Conservation (phyloP, 2,888 invertebrate genomes). For the Panzeria rudis region DNA sequence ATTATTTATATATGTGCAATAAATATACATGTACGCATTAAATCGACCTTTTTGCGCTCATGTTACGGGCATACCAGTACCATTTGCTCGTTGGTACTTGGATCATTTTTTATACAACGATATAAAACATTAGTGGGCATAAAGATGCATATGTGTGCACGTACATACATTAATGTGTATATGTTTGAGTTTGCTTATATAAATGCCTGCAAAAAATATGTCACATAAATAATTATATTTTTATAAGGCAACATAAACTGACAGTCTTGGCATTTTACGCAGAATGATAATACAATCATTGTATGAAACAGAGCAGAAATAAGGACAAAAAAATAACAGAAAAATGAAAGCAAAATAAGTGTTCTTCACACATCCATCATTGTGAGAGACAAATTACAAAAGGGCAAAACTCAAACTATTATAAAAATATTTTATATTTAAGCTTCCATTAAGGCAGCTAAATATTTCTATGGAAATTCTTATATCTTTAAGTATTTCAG, state of each 20-base stretch:
- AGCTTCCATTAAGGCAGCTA: too few relatives aligned
- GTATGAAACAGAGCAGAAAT: constrained; percentile 12
- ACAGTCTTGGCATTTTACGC: constrained; percentile 57
- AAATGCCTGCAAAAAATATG: constrained; percentile 32
- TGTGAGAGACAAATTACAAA: not conserved
- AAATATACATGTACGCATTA: not conserved
- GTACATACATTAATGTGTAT: too few relatives aligned
- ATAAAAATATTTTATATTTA: not conserved
- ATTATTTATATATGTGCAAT: too few relatives aligned
- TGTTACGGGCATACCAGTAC: not conserved
- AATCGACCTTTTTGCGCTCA: constrained; percentile 6
- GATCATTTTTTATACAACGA: not conserved
- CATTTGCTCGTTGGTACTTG: not conserved
- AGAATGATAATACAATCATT: constrained; percentile 45
- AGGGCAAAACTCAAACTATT: not conserved
- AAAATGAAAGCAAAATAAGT: not conserved
- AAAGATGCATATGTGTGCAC: not conserved
- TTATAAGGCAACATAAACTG: constrained; percentile 49
- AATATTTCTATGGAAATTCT: too few relatives aligned
- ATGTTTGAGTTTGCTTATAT: not conserved
- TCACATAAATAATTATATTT: constrained; percentile 58
- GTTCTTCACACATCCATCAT: constrained; percentile 12
- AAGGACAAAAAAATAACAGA: not conserved
- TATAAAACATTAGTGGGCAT: not conserved
- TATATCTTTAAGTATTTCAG: too few relatives aligned